Percentiles rank a stretch among this genome's conserved stretches.
Evolutionary conservation across 2,888 invertebrate genomes (phyloP).

Genomic region (Catocala fraxini): DNA sequence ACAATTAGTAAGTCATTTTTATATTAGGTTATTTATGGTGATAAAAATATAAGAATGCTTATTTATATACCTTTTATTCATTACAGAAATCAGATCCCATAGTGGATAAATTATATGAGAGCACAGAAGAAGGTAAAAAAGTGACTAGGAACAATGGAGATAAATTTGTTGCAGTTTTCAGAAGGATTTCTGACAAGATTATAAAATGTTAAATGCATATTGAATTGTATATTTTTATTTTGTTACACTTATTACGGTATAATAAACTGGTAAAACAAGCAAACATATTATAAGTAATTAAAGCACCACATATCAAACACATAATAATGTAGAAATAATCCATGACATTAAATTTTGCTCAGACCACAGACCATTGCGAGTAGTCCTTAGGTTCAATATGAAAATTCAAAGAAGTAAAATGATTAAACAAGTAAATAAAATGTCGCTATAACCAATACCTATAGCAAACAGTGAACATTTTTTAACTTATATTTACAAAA

Average conservation of each 20-base stretch:
- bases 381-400: no score
- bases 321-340: no score
- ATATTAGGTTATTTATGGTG: no score
- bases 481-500: no score
- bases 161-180: slow-evolving; percentile 97
- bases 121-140: slow-evolving; percentile 99
- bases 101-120: slow-evolving; percentile 95
- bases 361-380: no score
- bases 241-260: slow-evolving; percentile 26
- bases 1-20: slow-evolving; percentile 89
- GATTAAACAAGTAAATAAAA: no score
- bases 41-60: neutral
- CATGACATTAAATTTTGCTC: no score
- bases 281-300: no score
- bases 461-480: no score
- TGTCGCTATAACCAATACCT: no score
- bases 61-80: neutral
- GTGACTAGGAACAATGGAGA: slow-evolving; percentile 98
- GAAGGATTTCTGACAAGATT: slow-evolving; percentile 83
- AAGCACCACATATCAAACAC: no score
- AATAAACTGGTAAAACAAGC: slow-evolving; percentile 28
- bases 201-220: slow-evolving; percentile 26
- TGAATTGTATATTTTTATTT: slow-evolving; percentile 36
- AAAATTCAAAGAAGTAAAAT: no score
- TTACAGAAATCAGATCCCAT: slow-evolving; percentile 93